A percentile compares a stretch with the other conserved stretches of the same genome.
phyloP scores from a whole-genome alignment of 2,797 vertebrate genomes.

The Sus cebifrons region DNA sequence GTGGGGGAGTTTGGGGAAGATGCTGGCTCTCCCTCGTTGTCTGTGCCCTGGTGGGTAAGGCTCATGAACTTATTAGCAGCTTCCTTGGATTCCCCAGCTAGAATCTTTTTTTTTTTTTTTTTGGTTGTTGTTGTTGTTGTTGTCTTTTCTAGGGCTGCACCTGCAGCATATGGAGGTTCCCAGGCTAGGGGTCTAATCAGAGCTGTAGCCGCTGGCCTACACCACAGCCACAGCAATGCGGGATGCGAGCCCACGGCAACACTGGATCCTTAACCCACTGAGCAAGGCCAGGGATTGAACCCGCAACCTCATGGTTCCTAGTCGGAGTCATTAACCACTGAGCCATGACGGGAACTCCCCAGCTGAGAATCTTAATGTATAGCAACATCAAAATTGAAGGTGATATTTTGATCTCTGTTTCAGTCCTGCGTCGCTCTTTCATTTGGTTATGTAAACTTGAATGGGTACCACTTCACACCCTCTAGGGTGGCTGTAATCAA shows the following conservation, averaged over 20 bases:
- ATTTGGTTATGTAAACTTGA: constrained; percentile 32
- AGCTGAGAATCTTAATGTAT: neutral
- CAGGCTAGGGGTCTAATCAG: too few species aligned
- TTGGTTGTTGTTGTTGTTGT: too few species aligned
- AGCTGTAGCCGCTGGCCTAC: too few species aligned
- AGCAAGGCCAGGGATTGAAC: too few species aligned
- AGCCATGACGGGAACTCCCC: neutral
- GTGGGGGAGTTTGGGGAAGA: neutral
- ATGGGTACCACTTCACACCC: neutral
- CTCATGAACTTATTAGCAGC: neutral
- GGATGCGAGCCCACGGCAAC: too few species aligned
- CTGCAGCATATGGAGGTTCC: too few species aligned
- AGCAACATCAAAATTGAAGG: neutral
- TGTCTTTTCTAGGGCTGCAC: too few species aligned
- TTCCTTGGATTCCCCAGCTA: neutral
- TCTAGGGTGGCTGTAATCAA: neutral
- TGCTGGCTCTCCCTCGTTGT: neutral
- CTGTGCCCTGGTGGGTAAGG: neutral
- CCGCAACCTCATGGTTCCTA: too few species aligned
- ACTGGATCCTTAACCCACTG: too few species aligned
- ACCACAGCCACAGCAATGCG: too few species aligned
- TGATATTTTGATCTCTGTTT: neutral
- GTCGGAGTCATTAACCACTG: too few species aligned
- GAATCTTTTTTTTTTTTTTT: too few species aligned
- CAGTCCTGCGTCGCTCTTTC: neutral